Evolutionary conservation across 2,113 vertebrate species (phyloP).

Genomic region (Halcyon senegalensis): DNA sequence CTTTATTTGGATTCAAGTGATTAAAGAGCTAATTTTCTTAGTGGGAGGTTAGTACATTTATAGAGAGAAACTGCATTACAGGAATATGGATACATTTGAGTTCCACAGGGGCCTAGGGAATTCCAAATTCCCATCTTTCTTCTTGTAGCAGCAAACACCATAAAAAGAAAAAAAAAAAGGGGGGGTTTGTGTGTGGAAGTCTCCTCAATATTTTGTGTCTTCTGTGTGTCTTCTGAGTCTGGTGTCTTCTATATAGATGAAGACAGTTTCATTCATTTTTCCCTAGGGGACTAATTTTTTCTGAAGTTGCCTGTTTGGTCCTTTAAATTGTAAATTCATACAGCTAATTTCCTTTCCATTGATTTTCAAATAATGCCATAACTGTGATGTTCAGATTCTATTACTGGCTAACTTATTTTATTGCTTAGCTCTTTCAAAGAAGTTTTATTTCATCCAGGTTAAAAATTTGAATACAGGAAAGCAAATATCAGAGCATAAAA

Average conservation of each 20-base stretch:
- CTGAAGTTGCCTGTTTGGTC: slow-evolving; percentile 37
- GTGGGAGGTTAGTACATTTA: slow-evolving; percentile 50
- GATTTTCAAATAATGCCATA: slow-evolving; percentile 52
- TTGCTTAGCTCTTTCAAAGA: background rate
- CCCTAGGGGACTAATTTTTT: slow-evolving; percentile 21
- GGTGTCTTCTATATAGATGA: slow-evolving; percentile 1
- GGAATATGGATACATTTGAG: slow-evolving; percentile 37
- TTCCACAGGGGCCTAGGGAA: slow-evolving; percentile 17
- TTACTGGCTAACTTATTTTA: background rate
- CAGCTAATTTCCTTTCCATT: slow-evolving; percentile 33
- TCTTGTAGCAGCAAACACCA: background rate
- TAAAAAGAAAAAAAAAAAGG: background rate
- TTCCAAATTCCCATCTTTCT: background rate
- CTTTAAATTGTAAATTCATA: slow-evolving; percentile 48
- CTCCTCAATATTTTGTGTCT: background rate
- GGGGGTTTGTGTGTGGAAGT: too few relatives aligned
- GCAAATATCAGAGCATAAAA: background rate
- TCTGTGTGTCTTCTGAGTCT: background rate
- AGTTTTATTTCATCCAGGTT: background rate
- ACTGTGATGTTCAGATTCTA: background rate
- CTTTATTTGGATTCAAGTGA: slow-evolving; percentile 63
- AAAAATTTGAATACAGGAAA: background rate
- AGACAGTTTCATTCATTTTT: slow-evolving; percentile 27
- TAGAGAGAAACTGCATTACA: slow-evolving; percentile 40
- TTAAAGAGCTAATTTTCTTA: slow-evolving; percentile 69